Evolutionary conservation across 2,888 invertebrate genomes (phyloP), one percentile per base, ranked within the genome.

Genomic region (Deilephila elpenor): DNA sequence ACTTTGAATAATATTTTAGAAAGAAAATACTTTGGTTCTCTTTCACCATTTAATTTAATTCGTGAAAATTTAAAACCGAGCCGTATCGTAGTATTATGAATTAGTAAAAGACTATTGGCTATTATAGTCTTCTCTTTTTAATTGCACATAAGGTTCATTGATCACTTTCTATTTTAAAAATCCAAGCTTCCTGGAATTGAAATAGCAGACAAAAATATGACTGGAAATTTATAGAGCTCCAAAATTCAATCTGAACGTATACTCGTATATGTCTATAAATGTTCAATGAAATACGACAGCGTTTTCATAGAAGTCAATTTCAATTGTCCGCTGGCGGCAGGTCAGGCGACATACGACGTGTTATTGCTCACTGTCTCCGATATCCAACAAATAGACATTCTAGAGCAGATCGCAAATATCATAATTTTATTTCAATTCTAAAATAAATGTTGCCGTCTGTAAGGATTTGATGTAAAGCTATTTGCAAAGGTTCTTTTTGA

Each of bases 241-340:
- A 14, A 61, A 61, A 61, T 32, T 61, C 61, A 61, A 34, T 61
- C 34, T 7, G 19, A 32, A 32, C 29, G 4, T 61, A n/a, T n/a
- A n/a, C n/a, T n/a, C n/a, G n/a, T n/a, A 44, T 44, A 44, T 17
- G 17, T 61, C 19, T 61, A 62, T 62, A 62, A 34, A 62, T 62
- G 32, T 32, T 61, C 32, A n/a, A 62, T 62, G 17, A 37, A 67
- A 6, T 44, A 67, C 44, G 25, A 67, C n/a, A 51, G 8, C 4
- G 51, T 51, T 25, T 67, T 67, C 51, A 67, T 67, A 67, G 64
- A 67, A 44, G 67, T 67, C 67, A 14, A 17, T 51, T 67, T 25
- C 17, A 67, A 67, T 67, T 44, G 44, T 51, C 20, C 25, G 60
- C 14, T 44, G 44, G 44, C 25, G 59, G 64, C 64, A 64, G 64